Percentiles rank a stretch among this genome's conserved stretches.
Evolutionary conservation across 2,113 vertebrate species (phyloP).

Genomic region (Rostratula benghalensis): DNA sequence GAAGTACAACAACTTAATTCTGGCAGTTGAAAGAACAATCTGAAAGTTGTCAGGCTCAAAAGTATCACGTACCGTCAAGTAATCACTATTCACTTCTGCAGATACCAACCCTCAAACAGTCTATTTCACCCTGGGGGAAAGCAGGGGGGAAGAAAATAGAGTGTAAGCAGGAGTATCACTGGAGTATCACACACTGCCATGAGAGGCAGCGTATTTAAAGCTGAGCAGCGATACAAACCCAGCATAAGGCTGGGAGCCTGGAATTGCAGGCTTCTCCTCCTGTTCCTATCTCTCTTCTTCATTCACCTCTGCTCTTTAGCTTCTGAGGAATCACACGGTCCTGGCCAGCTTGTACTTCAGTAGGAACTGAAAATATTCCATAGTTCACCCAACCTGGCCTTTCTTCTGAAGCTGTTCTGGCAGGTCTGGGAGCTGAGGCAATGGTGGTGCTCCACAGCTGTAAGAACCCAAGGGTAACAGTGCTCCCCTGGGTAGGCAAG

Average conservation of each 20-base stretch:
- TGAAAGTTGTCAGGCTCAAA: conserved; percentile 39
- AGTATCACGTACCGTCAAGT: neutral
- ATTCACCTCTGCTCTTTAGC: neutral
- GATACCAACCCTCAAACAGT: neutral
- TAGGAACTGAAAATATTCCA: neutral
- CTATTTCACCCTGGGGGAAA: neutral
- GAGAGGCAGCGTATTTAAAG: neutral
- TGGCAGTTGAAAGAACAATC: conserved; percentile 46
- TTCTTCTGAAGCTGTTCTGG: neutral
- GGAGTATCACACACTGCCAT: neutral
- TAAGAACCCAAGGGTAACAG: no score
- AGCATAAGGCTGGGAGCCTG: neutral
- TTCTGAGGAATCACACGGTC: neutral
- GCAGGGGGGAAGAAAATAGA: neutral
- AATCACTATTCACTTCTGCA: conserved; percentile 16
- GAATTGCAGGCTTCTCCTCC: neutral
- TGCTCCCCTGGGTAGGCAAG: neutral
- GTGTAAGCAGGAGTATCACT: neutral
- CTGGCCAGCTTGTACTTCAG: neutral
- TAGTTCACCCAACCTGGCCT: neutral
- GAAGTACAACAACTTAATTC: conserved; percentile 60
- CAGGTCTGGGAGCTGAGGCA: neutral
- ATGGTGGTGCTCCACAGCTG: neutral
- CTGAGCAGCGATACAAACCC: neutral
- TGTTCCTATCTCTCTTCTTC: neutral